A percentile compares a stretch with the other conserved stretches of the same genome.
phyloP scores from a whole-genome alignment of 2,113 vertebrate species.

The Callospermophilus lateralis region DNA sequence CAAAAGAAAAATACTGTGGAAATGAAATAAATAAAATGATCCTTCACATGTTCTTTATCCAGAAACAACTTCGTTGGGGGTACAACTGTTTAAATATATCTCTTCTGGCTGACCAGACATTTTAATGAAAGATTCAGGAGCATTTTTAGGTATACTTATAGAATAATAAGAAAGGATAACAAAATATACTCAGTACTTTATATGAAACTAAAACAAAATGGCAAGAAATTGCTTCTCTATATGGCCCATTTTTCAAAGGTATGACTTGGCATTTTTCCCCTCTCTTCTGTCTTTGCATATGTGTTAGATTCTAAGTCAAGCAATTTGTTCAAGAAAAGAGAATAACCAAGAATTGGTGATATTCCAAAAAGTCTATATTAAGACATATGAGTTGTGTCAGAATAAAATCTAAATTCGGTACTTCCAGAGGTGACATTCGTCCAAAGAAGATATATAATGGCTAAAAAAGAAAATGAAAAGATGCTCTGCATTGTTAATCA shows the following conservation, averaged over 20 bases:
- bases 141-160: neutral
- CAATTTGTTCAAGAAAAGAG: slow-evolving; percentile 30
- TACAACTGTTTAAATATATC: neutral
- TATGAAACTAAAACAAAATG: slow-evolving; percentile 35
- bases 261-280: neutral
- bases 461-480: neutral
- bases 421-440: slow-evolving; percentile 4
- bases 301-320: slow-evolving; percentile 35
- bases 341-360: neutral
- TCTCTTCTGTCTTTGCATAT: neutral
- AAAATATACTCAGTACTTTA: slow-evolving; percentile 21
- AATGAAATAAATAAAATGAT: neutral
- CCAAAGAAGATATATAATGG: neutral
- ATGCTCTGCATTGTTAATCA: neutral
- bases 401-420: slow-evolving; percentile 49
- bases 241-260: neutral
- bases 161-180: neutral
- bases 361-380: neutral
- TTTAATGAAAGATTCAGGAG: slow-evolving; percentile 1
- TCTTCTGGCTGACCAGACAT: neutral
- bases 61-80: neutral
- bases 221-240: neutral
- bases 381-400: slow-evolving; percentile 29
- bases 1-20: neutral
- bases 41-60: neutral